Evolutionary conservation across 2,888 invertebrate genomes (phyloP), one percentile per base, ranked within the genome.

Genomic region (Lochmaea crataegi): DNA sequence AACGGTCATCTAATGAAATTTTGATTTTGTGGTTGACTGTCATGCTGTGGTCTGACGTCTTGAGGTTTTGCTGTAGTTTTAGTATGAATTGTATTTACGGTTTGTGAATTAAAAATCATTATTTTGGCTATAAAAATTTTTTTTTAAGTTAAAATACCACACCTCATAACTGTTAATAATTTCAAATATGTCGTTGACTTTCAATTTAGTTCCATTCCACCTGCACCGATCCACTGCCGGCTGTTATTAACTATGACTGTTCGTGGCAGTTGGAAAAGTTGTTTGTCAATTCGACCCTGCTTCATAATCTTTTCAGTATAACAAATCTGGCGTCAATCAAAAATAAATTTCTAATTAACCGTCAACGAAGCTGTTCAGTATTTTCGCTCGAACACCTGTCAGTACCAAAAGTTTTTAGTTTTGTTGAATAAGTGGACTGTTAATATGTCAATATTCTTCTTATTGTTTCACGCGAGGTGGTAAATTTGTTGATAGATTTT

Each of bases 311-410:
- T 61, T 41, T 63, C 41, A 26, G n/a, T 60, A 41, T 6, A 42
- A 42, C 42, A 41, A 63, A 63, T 63, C 42, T 9, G 11, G 16
- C 42, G 61, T 63, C 61, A 63, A 63, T 63, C 61, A 63, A 63
- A 60, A n/a, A 32, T n/a, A 16, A 60, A 38, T 60, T 60, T 60
- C 60, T 38, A 60, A 60, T 60, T 60, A 38, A 60, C 60, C 60
- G 38, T 32, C 38, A 32, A 60, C 12, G n/a, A 2, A 1, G 32
- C 11, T 38, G 14, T 60, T 14, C 32, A 32, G 60, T 14, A 32
- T 60, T 60, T 60, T 3, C 16, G 14, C 3, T 11, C 14, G n/a
- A 32, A 6, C 38, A 38, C 60, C 60, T 60, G 60, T 60, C 60
- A 60, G 32, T n/a, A 32, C 32, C 60, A 60, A 60, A 38, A 60